A percentile compares a stretch with the other conserved stretches of the same genome.
Conservation (phyloP, 2,888 invertebrate genomes). For the Buathra laborator region DNA sequence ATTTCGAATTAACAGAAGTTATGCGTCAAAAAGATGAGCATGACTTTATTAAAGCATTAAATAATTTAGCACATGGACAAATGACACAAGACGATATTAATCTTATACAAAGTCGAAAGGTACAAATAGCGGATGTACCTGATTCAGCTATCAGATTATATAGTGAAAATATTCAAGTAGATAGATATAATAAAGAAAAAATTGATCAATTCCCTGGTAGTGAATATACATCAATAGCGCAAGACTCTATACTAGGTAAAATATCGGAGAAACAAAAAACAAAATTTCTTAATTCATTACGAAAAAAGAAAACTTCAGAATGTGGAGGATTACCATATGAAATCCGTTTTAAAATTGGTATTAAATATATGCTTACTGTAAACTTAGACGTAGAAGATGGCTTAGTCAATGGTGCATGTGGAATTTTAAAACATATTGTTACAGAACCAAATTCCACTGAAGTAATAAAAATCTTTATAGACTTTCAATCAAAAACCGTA, state of each 20-base stretch:
- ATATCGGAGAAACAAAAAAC: constrained; percentile 46
- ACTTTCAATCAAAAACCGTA: too few relatives aligned
- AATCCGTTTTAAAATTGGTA: constrained; percentile 71
- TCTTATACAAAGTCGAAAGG: constrained; percentile 42
- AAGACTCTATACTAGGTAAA: constrained; percentile 60
- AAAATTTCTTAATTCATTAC: constrained; percentile 65
- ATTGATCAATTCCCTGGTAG: neutral
- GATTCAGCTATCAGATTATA: constrained; percentile 37
- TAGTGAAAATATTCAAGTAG: neutral
- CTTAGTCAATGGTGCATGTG: constrained; percentile 22
- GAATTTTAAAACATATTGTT: neutral
- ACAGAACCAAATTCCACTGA: too few relatives aligned
- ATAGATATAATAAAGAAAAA: neutral
- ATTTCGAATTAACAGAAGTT: constrained; percentile 76
- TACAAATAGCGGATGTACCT: constrained; percentile 39
- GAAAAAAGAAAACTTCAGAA: constrained; percentile 62
- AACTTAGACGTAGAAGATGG: constrained; percentile 30
- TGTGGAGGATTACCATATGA: constrained; percentile 70
- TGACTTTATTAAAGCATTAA: constrained; percentile 73
- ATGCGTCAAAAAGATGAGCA: constrained; percentile 76
- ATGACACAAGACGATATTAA: constrained; percentile 71
- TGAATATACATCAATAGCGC: constrained; percentile 45
- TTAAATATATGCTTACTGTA: constrained; percentile 67
- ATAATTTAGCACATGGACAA: constrained; percentile 71
- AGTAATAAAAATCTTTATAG: too few relatives aligned